Conservation (phyloP, 2,113 vertebrate species). For the Corythornis cristatus region DNA sequence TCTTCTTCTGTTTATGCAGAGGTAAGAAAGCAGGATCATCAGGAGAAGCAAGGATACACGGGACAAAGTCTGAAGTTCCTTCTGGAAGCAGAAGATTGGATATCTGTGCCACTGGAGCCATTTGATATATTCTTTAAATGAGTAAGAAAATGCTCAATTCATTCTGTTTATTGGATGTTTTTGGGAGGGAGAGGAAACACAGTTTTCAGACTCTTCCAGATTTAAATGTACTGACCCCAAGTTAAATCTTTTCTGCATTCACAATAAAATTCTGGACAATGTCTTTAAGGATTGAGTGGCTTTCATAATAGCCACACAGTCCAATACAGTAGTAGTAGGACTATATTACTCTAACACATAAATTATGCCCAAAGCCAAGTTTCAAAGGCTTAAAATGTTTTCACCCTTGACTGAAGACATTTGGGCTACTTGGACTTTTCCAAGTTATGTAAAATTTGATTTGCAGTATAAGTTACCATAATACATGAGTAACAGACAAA, state of each 20-base stretch:
- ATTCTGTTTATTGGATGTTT: conserved; percentile 3
- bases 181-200: neutral
- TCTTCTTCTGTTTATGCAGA: neutral
- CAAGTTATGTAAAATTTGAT: neutral
- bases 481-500: neutral
- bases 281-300: neutral
- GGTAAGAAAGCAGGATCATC: neutral
- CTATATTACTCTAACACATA: neutral
- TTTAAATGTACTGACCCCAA: neutral
- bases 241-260: neutral
- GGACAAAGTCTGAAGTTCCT: neutral
- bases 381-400: neutral
- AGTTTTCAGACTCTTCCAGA: neutral
- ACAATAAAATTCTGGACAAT: neutral
- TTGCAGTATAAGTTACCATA: neutral
- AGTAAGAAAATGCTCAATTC: neutral
- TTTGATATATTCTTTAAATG: conserved; percentile 13
- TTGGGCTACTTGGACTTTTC: neutral
- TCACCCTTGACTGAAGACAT: neutral
- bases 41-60: conserved; percentile 14
- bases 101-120: neutral
- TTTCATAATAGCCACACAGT: neutral
- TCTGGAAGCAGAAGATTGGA: neutral
- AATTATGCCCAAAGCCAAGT: neutral
- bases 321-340: neutral